Evolutionary conservation across 1,140 invertebrate species (phyloP), one percentile per base, ranked within the genome.

Genomic region (Neodiprion fabricii): DNA sequence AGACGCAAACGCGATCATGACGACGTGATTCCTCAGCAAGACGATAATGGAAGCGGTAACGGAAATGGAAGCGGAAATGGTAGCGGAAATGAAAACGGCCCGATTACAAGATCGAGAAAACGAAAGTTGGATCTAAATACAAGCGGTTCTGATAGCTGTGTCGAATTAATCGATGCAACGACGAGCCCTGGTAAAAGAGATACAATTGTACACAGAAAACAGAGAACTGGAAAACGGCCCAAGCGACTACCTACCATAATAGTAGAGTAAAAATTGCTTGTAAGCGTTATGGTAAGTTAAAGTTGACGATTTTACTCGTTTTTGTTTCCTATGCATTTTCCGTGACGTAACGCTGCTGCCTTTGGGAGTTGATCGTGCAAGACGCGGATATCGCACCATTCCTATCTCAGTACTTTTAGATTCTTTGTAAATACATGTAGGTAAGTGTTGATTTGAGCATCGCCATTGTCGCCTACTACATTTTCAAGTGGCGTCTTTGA

Each of bases 61-160:
- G 72, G 70, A 28, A 40, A 4, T 5, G 28, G 28, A 5, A 4
- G 53, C 17, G 17, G 17, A 21, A 21, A 21, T 21, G 17, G 17
- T 21, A 10, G 53, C 11, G 53, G 53, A 9, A 17, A 61, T 17
- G 72, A 72, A 14, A 78, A 49, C 7, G 85, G 85, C 0, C 85
- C 84, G 0, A 79, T 86, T 8, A 86, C 85, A 0, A 77, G 85
- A 73, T 78, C 82, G 17, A 79, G 80, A 7, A 86, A 85, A 71
- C 75, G 83, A 23, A 86, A 85, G 75, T 74, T 86, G 0, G 83
- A 85, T 12, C 75, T 79, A 40, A 75, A 47, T 48, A 65, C 72
- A 0, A 81, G 74, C 40, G 61, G 50, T 10, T 74, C 72, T 0
- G 81, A 80, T 12, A 80, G 76, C 61, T 80, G 79, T 0, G 17